Evolutionary conservation across 2,797 vertebrate genomes (phyloP).

Genomic region (Loriculus beryllinus): DNA sequence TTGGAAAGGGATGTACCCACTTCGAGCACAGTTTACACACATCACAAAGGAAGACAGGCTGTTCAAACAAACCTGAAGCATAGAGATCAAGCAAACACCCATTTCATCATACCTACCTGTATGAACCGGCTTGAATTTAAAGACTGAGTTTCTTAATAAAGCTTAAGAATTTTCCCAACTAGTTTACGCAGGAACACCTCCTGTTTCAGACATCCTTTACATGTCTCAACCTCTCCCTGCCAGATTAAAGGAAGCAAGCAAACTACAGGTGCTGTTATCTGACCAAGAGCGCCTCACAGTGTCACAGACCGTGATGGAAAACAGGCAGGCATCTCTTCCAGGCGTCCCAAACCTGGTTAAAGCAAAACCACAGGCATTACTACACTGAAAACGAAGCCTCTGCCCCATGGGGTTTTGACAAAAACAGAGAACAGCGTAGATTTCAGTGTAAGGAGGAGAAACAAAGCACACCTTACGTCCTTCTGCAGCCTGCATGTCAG

Average conservation of each 20-base stretch:
- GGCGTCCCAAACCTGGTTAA: fast-evolving
- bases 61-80: background rate
- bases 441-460: background rate
- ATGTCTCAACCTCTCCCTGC: fast-evolving
- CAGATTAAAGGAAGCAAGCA: background rate
- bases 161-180: background rate
- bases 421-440: background rate
- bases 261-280: background rate
- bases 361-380: fast-evolving
- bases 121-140: background rate
- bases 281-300: slow-evolving; percentile 15
- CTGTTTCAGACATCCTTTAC: background rate
- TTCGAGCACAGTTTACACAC: fast-evolving
- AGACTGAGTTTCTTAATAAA: background rate
- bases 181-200: background rate
- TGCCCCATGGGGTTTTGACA: background rate
- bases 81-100: background rate
- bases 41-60: background rate
- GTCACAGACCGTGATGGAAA: background rate
- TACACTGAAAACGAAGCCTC: fast-evolving
- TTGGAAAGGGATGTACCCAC: background rate
- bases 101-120: background rate
- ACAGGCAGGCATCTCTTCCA: fast-evolving
- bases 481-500: background rate
- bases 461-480: background rate